These are phyloP conservation scores for Anguilla anguilla DNA, from an alignment of 2,797 vertebrate genomes.

Conservation along the genomic window DNA sequence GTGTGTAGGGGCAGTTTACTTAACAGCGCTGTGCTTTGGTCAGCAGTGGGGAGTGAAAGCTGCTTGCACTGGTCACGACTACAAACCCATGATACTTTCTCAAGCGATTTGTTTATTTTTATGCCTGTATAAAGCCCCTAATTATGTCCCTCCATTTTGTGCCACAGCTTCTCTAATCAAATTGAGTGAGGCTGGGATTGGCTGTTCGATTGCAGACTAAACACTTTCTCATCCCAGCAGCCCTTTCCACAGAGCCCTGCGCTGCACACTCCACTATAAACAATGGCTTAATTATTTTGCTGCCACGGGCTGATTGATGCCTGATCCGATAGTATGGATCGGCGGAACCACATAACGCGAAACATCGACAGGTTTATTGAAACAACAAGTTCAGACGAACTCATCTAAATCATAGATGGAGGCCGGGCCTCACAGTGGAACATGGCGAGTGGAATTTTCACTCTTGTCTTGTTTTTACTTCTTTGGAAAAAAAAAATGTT, in stretches of 20 bases:
- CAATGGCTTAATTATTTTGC: slow-evolving; percentile 35
- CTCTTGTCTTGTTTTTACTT: background rate
- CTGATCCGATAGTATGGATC: slow-evolving; percentile 26
- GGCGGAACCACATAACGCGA: slow-evolving; percentile 25
- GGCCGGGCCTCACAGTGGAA: background rate
- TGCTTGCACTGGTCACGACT: background rate
- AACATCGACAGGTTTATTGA: slow-evolving; percentile 26
- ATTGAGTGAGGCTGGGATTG: slow-evolving; percentile 15
- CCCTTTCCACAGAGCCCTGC: background rate
- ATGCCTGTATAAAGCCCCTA: background rate
- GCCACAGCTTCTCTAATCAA: slow-evolving; percentile 19
- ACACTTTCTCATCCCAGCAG: slow-evolving; percentile 30
- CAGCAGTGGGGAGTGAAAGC: background rate
- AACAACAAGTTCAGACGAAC: slow-evolving; percentile 6
- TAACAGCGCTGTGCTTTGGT: background rate
- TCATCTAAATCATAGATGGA: background rate
- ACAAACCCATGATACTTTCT: background rate
- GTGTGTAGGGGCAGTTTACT: background rate
- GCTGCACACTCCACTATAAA: slow-evolving; percentile 8
- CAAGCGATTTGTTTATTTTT: slow-evolving; percentile 19
- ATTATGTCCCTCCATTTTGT: slow-evolving; percentile 11
- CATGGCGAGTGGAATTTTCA: background rate
- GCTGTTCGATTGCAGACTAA: slow-evolving; percentile 38
- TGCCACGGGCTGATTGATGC: slow-evolving; percentile 28
- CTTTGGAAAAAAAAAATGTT: background rate